Percentiles rank a stretch among this genome's conserved stretches.
Evolutionary conservation across 2,888 invertebrate genomes (phyloP).

Genomic region (Formica aserva): DNA sequence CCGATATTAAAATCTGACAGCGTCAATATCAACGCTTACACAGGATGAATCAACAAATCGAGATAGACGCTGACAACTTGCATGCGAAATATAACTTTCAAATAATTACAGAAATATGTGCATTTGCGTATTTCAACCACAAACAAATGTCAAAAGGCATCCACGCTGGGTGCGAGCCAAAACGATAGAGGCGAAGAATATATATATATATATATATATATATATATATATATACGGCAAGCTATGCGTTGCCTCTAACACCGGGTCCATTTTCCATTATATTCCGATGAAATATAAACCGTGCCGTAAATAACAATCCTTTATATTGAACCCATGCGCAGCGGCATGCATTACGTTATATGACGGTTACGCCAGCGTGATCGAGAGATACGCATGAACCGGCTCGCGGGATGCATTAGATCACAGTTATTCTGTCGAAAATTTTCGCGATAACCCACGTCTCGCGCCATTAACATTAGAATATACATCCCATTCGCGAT

Average conservation of each 20-base stretch:
- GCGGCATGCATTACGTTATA: constrained; percentile 25
- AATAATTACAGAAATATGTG: constrained; percentile 69
- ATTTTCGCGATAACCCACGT: constrained; percentile 56
- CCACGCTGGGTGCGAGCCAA: constrained; percentile 65
- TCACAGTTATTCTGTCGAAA: constrained; percentile 58
- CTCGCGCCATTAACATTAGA: constrained; percentile 67
- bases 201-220: constrained; percentile 10
- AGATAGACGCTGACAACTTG: constrained; percentile 34
- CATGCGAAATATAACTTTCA: constrained; percentile 59
- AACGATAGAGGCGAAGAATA: constrained; percentile 60
- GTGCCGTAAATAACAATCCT: constrained; percentile 77
- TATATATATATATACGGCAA: constrained; percentile 21
- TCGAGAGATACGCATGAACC: constrained; percentile 73
- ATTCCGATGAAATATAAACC: constrained; percentile 78
- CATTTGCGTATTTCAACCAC: constrained; percentile 67
- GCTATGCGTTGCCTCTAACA: constrained; percentile 71
- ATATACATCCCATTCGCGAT: constrained; percentile 30
- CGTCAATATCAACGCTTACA: background rate
- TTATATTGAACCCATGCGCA: constrained; percentile 68
- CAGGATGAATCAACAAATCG: constrained; percentile 67
- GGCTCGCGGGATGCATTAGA: constrained; percentile 67
- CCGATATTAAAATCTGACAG: background rate
- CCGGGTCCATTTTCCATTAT: constrained; percentile 77
- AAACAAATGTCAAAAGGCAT: constrained; percentile 72
- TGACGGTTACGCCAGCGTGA: constrained; percentile 55